These are phyloP conservation scores for Enteromius fasciolatus DNA, from an alignment of 2,797 vertebrate species.

Conservation along the genomic window DNA sequence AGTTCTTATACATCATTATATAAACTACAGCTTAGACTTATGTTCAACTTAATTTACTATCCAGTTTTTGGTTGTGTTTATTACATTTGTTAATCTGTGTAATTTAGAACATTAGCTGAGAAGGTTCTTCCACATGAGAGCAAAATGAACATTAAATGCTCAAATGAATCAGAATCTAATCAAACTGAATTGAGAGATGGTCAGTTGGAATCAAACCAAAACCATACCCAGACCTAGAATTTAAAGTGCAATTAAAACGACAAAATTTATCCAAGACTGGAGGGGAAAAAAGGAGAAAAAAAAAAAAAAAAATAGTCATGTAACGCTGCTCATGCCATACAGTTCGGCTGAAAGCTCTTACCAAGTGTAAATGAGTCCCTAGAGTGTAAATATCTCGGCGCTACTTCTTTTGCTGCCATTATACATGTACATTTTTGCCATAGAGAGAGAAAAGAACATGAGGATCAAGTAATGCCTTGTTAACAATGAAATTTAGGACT, in stretches of 20 bases:
- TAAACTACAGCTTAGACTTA: background rate
- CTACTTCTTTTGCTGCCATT: slow-evolving; percentile 6
- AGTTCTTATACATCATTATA: background rate
- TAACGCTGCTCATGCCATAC: background rate
- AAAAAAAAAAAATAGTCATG: too few species aligned
- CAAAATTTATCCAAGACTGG: background rate
- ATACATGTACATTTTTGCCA: background rate
- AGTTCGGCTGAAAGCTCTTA: slow-evolving; percentile 17
- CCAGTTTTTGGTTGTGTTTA: background rate
- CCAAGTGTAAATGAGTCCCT: slow-evolving; percentile 17
- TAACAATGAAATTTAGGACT: slow-evolving; percentile 3
- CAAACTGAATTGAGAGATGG: background rate
- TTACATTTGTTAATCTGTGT: background rate
- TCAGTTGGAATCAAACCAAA: background rate
- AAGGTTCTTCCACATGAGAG: background rate
- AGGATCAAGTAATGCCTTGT: slow-evolving; percentile 28
- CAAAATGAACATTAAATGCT: background rate
- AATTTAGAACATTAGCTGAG: background rate
- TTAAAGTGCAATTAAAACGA: background rate
- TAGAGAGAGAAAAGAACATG: background rate
- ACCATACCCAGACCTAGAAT: background rate
- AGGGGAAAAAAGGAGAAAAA: background rate
- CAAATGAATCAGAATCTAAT: background rate
- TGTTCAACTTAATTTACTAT: background rate
- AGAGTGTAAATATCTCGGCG: slow-evolving; percentile 17